Base-by-base conservation (phyloP, 2,113 vertebrate species). In the human (Homo sapiens) region DNA sequence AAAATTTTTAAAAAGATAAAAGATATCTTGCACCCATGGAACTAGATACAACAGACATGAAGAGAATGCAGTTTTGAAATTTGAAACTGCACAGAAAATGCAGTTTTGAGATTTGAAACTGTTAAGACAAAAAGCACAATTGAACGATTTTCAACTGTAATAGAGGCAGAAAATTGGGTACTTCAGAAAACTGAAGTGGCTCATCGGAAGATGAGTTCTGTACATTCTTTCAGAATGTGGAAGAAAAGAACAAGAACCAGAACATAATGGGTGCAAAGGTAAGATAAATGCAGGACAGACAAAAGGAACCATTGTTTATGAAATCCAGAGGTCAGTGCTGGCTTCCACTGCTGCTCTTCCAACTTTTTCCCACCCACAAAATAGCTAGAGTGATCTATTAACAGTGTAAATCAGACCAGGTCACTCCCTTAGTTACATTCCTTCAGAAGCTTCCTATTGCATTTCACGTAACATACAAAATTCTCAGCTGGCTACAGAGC, bases 111-210 rank as follows among this genome's bases (percentile, higher is more conserved):
- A 92, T 70, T 75, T 72, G 45, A 89, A 81, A 89, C 45, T 64
- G 43, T 35, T 78, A 66, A 66, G 64, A 96, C 78, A 40, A 87
- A 96, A 95, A 78, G 59, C 78, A 13, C 89, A 50, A 48, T 22
- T 84, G 59, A 18, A 83, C 85, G 79, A 80, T 90, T 93, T 52
- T 59, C 59, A 90, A 66, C 55, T 68, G 72, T 93, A 78, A 88
- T 66, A n/a, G 45, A 86, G 84, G 45, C 27, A 76, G 88, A 96
- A 57, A 95, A 97, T 73, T 43, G 81, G 80, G 84, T 94, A 68
- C 90, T 96, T 96, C 66, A 78, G 94, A 68, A 93, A 96, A 97
- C 75, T 27, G 45, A 94, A 96, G 78, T 10, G 52, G 61, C 68
- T 68, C 30, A 0, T 30, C 48, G 48, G 70, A 73, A 90, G 68